phyloP scores from a whole-genome alignment of 2,113 vertebrate genomes.

The Chionodraco myersi region DNA sequence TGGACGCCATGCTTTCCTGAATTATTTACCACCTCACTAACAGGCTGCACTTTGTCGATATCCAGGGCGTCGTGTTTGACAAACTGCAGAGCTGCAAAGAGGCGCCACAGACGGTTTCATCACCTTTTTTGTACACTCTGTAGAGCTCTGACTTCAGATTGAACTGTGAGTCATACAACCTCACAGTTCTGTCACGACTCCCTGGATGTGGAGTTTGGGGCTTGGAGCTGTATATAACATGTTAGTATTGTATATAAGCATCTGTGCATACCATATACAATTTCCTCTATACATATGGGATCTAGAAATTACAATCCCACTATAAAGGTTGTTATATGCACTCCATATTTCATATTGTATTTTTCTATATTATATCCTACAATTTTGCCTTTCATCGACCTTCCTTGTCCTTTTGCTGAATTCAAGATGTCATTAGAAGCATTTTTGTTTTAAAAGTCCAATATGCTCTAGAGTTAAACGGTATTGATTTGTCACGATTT shows the following conservation, averaged over 20 bases:
- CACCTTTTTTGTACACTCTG: background rate
- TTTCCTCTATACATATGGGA: background rate
- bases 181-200: background rate
- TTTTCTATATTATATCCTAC: background rate
- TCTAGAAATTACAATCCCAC: background rate
- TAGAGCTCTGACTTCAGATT: slow-evolving; percentile 23
- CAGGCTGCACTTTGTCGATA: slow-evolving; percentile 10
- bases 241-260: background rate
- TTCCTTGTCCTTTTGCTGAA: slow-evolving; percentile 1
- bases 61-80: slow-evolving; percentile 1
- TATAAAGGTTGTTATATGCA: background rate
- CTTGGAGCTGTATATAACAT: background rate
- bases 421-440: slow-evolving; percentile 10
- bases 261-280: background rate
- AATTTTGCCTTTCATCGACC: background rate
- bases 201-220: background rate
- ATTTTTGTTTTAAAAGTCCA: slow-evolving; percentile 33
- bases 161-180: background rate
- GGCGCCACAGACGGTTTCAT: background rate
- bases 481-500: slow-evolving; percentile 74
- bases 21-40: slow-evolving; percentile 51
- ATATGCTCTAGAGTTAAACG: slow-evolving; percentile 43
- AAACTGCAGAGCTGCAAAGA: slow-evolving; percentile 13
- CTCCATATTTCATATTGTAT: background rate
- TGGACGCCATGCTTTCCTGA: slow-evolving; percentile 40